A percentile compares a stretch with the other conserved stretches of the same genome.
phyloP scores from a whole-genome alignment of 2,113 vertebrate genomes.

The Bolborhynchus lineola region DNA sequence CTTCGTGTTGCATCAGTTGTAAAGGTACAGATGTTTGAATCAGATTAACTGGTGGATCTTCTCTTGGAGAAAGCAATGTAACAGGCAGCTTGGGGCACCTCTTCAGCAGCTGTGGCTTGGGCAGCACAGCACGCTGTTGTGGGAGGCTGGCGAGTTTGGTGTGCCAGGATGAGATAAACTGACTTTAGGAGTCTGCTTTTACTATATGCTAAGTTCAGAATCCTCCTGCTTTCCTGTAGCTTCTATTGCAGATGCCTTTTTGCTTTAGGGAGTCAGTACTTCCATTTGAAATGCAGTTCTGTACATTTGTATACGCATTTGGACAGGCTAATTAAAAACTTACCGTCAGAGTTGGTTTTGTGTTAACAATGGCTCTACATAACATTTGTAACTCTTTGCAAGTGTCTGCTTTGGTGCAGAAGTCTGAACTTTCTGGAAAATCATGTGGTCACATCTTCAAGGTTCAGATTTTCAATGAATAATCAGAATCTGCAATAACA shows the following conservation, averaged over 20 bases:
- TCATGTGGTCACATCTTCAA: background rate
- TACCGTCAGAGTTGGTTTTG: background rate
- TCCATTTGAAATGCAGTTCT: background rate
- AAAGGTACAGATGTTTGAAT: background rate
- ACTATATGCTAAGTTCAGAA: background rate
- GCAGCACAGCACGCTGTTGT: background rate
- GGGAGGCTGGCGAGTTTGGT: background rate
- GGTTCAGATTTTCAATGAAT: constrained; percentile 6
- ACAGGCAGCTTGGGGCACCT: background rate
- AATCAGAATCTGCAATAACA: background rate
- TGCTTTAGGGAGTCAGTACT: background rate
- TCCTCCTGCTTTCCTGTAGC: background rate
- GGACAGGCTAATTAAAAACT: background rate
- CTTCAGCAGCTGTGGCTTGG: background rate
- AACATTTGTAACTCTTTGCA: background rate
- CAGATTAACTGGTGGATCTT: background rate
- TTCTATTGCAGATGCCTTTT: background rate
- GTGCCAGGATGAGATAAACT: background rate
- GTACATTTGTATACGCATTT: background rate
- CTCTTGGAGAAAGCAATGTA: background rate
- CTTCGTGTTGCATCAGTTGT: background rate
- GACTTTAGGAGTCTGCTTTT: background rate
- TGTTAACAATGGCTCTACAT: background rate
- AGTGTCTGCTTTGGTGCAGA: background rate
- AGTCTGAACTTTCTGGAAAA: background rate